Evolutionary conservation across 2,888 invertebrate species (phyloP), one percentile per base, ranked within the genome.

Genomic region (Imbricaverruca yamaguchii): DNA sequence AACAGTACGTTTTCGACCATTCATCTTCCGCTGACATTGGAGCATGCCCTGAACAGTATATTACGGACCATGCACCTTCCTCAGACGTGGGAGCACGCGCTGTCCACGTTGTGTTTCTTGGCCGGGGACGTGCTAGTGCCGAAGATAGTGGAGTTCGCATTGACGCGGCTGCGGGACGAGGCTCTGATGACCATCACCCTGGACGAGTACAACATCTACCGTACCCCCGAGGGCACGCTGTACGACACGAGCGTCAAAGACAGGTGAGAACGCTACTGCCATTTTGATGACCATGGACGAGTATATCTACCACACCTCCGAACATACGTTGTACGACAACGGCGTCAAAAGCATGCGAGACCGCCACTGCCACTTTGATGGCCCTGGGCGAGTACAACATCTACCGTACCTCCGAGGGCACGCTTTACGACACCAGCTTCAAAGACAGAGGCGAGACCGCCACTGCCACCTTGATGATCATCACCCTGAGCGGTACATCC

Each of bases 361-460:
- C 12, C 57, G 57, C 57, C 57, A 13, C 57, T 57, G 11, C 57
- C 57, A 57, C 57, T 57, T 11, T 39, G 39, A 91, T 97, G 53
- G 92, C 93, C 0, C 90, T 93, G 85, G 92, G 93, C 82, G 94
- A 95, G 85, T 94, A 93, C 86, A 92, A 92, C 84, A 93, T 92
- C 8, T 95, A 89, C 88, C 89, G 93, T 84, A 95, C 93, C 55
- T 95, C 96, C 0, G 94, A 95, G 81, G 96, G 95, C 6, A 94
- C 95, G 86, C 89, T 98, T 0, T 98, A 93, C 87, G 96, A 98
- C 88, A 96, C 94, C 88, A 92, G 92, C 84, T 92, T 93, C 0
- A 88, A 94, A 80, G 92, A 93, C 25, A 91, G 89, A 91, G 89
- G 87, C 88, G 86, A 85, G 86, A 84, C 13, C 78, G 63, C 18